Evolutionary conservation across 92 coral and sea anemone species (phyloP).

Genomic region (Phenganax stokvisi): DNA sequence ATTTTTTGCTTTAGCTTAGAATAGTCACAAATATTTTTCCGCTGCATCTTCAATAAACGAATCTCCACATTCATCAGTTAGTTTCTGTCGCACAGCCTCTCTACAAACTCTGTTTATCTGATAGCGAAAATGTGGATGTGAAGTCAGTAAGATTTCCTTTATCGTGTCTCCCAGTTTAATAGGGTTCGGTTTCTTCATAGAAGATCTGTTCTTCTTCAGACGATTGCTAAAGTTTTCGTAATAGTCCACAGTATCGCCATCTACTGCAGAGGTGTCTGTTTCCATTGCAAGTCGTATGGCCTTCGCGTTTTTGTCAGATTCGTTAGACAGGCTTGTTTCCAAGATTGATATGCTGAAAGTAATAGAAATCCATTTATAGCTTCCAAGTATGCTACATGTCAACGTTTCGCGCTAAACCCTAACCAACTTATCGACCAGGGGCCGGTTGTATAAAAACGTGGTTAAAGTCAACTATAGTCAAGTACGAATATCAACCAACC

Average conservation of each 20-base stretch:
- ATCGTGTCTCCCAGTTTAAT: constrained; percentile 61
- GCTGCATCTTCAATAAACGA: constrained; percentile 67
- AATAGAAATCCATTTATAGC: not conserved
- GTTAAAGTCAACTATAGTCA: too few relatives aligned
- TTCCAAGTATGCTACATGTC: not conserved
- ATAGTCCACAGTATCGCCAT: constrained; percentile 70
- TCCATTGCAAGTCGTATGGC: constrained; percentile 93
- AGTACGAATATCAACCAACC: too few relatives aligned
- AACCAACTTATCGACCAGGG: too few relatives aligned
- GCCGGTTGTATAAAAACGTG: too few relatives aligned
- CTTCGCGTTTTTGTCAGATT: constrained; percentile 92
- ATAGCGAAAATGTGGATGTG: constrained; percentile 88
- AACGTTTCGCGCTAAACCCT: too few relatives aligned
- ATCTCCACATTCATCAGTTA: constrained; percentile 75
- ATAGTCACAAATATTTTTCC: constrained; percentile 69
- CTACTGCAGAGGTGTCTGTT: constrained; percentile 48
- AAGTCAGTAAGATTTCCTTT: constrained; percentile 57
- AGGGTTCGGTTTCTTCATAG: constrained; percentile 80
- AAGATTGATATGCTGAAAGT: constrained; percentile 60
- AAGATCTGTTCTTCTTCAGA: constrained; percentile 66
- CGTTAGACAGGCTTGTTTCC: constrained; percentile 81
- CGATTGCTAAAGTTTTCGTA: constrained; percentile 71
- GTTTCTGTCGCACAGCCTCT: constrained; percentile 79
- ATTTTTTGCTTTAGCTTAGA: constrained; percentile 24
- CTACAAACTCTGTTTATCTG: constrained; percentile 70